Conservation (phyloP, 2,113 vertebrate genomes). For the Sphyrna mokarran region DNA sequence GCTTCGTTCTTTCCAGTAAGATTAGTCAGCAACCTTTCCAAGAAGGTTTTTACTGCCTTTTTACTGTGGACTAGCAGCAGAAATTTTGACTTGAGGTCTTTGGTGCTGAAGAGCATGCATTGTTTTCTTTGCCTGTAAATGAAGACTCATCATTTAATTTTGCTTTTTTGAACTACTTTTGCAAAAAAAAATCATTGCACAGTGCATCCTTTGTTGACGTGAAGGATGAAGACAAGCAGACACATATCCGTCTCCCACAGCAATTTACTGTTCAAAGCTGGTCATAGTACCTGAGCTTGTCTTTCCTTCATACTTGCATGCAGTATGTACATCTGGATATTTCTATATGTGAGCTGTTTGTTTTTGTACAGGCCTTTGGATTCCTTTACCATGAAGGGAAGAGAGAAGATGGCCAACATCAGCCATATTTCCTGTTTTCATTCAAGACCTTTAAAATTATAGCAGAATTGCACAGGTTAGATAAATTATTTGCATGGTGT, state of each 20-base stretch:
- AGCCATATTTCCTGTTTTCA: neutral
- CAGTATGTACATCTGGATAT: neutral
- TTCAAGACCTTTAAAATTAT: neutral
- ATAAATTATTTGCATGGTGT: neutral
- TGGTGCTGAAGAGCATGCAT: too few relatives aligned
- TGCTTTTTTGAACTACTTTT: neutral
- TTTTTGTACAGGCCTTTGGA: neutral
- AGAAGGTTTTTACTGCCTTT: too few relatives aligned
- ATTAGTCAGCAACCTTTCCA: too few relatives aligned
- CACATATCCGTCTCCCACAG: neutral
- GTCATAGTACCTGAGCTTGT: neutral
- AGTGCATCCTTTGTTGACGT: neutral
- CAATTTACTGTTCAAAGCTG: neutral
- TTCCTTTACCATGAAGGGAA: neutral
- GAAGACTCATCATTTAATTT: neutral
- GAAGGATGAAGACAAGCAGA: neutral
- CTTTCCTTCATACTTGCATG: neutral
- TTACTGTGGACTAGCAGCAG: too few relatives aligned
- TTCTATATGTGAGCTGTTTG: neutral
- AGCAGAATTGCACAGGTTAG: neutral
- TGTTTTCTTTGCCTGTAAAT: neutral
- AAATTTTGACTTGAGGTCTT: too few relatives aligned
- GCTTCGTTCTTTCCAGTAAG: too few relatives aligned
- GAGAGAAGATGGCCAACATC: neutral
- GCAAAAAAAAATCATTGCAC: neutral